These are phyloP conservation scores for Drosophila fungiperda DNA, from an alignment of 2,888 invertebrate species.

Conservation along the genomic window DNA sequence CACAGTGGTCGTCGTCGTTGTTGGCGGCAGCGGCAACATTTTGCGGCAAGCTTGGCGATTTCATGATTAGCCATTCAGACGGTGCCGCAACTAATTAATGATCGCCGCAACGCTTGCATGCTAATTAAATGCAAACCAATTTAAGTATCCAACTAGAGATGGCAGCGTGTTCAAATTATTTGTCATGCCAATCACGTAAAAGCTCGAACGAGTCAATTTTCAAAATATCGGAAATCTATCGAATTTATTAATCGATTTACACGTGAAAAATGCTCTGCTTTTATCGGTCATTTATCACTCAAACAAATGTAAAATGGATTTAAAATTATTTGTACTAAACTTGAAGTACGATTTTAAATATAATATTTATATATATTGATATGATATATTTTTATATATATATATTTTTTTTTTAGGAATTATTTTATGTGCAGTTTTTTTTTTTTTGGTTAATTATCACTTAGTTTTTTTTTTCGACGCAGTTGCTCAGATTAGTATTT, in stretches of 20 bases:
- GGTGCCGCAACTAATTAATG: slow-evolving; percentile 72
- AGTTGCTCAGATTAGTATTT: slow-evolving; percentile 65
- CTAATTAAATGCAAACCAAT: slow-evolving; percentile 67
- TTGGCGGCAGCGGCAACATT: slow-evolving; percentile 55
- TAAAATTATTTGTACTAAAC: not conserved
- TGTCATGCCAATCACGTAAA: slow-evolving; percentile 16
- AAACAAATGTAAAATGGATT: not conserved
- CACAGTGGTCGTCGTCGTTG: slow-evolving; percentile 17
- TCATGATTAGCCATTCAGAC: slow-evolving; percentile 57
- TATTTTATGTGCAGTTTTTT: not conserved
- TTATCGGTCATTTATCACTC: not conserved
- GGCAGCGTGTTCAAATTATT: slow-evolving; percentile 34
- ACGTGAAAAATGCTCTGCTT: not conserved
- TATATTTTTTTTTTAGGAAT: no score
- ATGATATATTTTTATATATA: no score
- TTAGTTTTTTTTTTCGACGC: not conserved
- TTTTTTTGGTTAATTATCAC: not conserved
- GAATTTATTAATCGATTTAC: not conserved
- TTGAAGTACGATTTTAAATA: not conserved
- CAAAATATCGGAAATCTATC: not conserved
- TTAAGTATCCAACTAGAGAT: slow-evolving; percentile 40
- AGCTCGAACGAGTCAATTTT: not conserved
- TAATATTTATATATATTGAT: no score
- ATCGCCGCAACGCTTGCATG: slow-evolving; percentile 60
- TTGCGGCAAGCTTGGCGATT: slow-evolving; percentile 55